phyloP scores from a whole-genome alignment of 64 coral and sea anemone genomes.

The Montipora cactus region DNA sequence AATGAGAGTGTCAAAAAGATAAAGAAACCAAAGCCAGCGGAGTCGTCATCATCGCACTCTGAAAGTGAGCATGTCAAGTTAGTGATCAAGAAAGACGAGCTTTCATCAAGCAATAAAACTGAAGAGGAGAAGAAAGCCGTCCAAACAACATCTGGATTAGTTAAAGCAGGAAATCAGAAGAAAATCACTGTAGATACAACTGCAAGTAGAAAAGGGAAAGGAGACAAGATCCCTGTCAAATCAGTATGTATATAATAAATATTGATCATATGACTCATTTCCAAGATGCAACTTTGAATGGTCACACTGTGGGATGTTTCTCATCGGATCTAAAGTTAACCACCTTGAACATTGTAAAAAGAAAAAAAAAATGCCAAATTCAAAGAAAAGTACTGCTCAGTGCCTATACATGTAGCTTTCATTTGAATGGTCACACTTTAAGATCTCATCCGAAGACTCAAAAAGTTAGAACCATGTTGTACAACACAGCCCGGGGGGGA shows the following conservation, averaged over 20 bases:
- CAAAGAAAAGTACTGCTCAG: too few relatives aligned
- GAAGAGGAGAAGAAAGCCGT: not conserved
- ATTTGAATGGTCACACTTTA: too few relatives aligned
- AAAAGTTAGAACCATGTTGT: not conserved
- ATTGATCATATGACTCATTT: not conserved
- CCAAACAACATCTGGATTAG: conserved; percentile 12
- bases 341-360: too few relatives aligned
- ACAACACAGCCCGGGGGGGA: not conserved
- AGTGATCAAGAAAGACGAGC: conserved; percentile 71
- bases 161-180: not conserved
- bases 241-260: not conserved
- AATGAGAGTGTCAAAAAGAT: conserved; percentile 41
- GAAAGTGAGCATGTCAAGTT: conserved; percentile 68
- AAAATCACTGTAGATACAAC: not conserved
- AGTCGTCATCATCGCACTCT: not conserved
- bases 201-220: conserved; percentile 34
- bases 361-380: too few relatives aligned
- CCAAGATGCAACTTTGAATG: too few relatives aligned
- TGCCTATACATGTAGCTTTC: too few relatives aligned
- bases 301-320: too few relatives aligned
- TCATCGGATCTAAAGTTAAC: too few relatives aligned
- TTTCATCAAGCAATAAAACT: not conserved
- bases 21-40: conserved; percentile 12
- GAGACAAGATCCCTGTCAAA: conserved; percentile 12
- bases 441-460: too few relatives aligned